Conservation (phyloP, 2,888 invertebrate genomes). For the Neoitamus cyanurus region DNA sequence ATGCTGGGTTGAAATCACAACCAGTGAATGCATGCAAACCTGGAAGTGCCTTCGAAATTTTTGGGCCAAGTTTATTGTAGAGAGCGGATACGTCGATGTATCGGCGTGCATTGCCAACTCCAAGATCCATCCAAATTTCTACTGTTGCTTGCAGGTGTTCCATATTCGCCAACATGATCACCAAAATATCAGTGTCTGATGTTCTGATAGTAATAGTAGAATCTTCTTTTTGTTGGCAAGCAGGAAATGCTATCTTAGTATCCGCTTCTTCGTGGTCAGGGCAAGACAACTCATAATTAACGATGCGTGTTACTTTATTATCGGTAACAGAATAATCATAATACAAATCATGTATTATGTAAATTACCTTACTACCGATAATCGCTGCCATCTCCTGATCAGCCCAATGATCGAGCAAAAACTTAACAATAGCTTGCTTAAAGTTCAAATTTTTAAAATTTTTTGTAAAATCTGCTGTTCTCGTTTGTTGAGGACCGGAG, state of each 20-base stretch:
- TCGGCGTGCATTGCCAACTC: background rate
- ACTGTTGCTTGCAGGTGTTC: background rate
- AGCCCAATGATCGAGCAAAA: constrained; percentile 37
- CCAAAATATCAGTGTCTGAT: background rate
- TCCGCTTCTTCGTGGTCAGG: constrained; percentile 53
- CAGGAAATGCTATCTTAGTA: constrained; percentile 54
- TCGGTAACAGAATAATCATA: background rate
- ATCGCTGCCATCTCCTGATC: constrained; percentile 6
- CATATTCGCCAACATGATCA: constrained; percentile 1
- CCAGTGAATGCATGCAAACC: background rate
- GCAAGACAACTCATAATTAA: background rate
- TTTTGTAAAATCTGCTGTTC: constrained; percentile 20
- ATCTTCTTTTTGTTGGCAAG: constrained; percentile 59
- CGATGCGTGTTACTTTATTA: background rate
- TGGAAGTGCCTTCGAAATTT: background rate
- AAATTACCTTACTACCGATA: constrained; percentile 7
- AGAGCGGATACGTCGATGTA: background rate
- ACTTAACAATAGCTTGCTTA: constrained; percentile 42
- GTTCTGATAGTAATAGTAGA: background rate
- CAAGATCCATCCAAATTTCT: background rate
- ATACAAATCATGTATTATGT: constrained; percentile 7
- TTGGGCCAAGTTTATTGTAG: background rate
- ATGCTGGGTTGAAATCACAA: constrained; percentile 2
- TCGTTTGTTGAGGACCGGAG: constrained; percentile 18
- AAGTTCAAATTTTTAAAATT: constrained; percentile 48